These are phyloP conservation scores for Xiphophorus maculatus DNA, from an alignment of 2,113 vertebrate species.

Conservation along the genomic window DNA sequence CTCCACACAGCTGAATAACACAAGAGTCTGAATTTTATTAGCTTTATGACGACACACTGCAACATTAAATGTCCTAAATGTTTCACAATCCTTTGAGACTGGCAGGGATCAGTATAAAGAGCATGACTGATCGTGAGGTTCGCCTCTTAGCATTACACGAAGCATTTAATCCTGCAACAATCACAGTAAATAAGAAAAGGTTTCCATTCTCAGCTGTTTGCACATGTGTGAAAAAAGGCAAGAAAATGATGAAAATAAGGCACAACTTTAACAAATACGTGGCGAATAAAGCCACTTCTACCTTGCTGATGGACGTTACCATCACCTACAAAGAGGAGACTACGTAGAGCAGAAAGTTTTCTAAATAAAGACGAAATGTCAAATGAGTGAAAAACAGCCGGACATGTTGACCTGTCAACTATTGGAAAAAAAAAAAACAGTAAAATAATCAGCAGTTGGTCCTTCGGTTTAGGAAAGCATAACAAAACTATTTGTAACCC, in stretches of 20 bases:
- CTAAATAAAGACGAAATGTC: not conserved
- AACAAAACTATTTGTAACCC: slow-evolving; percentile 5
- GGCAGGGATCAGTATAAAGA: not conserved
- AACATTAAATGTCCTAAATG: slow-evolving; percentile 21
- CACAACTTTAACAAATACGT: not conserved
- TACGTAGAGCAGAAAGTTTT: slow-evolving; percentile 2
- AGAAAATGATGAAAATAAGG: not conserved
- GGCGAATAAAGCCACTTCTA: not conserved
- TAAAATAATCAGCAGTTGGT: not conserved
- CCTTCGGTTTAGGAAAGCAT: not conserved
- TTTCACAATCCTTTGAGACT: slow-evolving; percentile 13
- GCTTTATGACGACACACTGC: not conserved
- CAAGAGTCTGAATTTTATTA: not conserved
- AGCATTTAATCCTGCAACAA: not conserved
- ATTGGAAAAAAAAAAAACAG: not conserved
- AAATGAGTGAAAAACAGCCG: not conserved
- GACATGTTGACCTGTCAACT: not conserved
- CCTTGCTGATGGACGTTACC: not conserved
- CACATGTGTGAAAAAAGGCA: not conserved
- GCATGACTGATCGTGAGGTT: slow-evolving; percentile 36
- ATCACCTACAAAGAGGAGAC: slow-evolving; percentile 25
- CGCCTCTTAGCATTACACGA: not conserved
- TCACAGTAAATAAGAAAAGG: not conserved
- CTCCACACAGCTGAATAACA: not conserved
- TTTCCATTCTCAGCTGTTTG: too few relatives aligned